Conservation (phyloP, 2,888 invertebrate genomes). For the Eudasyphora cyanicolor region DNA sequence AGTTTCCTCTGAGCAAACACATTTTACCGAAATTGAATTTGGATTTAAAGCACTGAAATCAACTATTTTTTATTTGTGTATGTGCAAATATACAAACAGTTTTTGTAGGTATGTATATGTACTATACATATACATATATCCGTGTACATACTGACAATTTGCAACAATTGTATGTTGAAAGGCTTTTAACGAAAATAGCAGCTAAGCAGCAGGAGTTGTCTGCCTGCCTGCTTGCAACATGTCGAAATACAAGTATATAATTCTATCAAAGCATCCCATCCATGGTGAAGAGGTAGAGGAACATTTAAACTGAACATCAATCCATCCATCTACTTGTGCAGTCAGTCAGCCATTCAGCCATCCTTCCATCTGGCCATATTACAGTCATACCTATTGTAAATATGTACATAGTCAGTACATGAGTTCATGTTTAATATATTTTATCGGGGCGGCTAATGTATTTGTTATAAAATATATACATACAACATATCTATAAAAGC, state of each 20-base stretch:
- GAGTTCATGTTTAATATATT: background rate
- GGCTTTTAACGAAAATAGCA: slow-evolving; percentile 8
- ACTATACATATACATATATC: background rate
- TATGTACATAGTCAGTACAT: background rate
- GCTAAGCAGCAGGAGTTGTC: background rate
- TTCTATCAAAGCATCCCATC: slow-evolving; percentile 46
- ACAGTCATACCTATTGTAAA: background rate
- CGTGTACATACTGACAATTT: background rate
- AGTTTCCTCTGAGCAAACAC: background rate
- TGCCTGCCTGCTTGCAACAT: background rate
- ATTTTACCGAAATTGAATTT: slow-evolving; percentile 62
- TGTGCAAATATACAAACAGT: background rate
- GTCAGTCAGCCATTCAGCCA: background rate
- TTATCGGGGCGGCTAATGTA: slow-evolving; percentile 10
- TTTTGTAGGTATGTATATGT: background rate
- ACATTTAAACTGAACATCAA: slow-evolving; percentile 14
- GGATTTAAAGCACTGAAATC: slow-evolving; percentile 39
- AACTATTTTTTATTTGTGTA: background rate
- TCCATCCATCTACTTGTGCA: slow-evolving; percentile 7
- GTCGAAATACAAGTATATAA: slow-evolving; percentile 50
- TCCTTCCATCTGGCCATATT: background rate
- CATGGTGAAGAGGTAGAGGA: background rate
- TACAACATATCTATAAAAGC: background rate
- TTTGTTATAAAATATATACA: background rate
- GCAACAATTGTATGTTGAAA: slow-evolving; percentile 10